Evolutionary conservation across 1,140 invertebrate genomes (phyloP).

Genomic region (Lepidurus couesii): DNA sequence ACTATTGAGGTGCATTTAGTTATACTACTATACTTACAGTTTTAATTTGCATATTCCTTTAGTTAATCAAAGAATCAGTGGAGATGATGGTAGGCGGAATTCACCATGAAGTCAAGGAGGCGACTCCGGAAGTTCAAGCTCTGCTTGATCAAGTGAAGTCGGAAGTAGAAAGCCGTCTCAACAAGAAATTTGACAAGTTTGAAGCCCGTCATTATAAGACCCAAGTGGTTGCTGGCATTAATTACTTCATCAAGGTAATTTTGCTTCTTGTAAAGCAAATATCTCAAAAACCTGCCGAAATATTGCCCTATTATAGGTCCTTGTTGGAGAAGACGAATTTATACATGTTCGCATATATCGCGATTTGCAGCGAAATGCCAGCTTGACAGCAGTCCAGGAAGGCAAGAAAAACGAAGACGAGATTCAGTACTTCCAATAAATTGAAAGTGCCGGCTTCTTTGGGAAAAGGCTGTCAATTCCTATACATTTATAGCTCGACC

Average conservation of each 20-base stretch:
- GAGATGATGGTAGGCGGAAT: conserved; percentile 30
- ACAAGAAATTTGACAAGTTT: conserved; percentile 26
- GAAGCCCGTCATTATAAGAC: conserved; percentile 26
- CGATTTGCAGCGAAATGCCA: conserved; percentile 29
- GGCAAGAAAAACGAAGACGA: conserved; percentile 31
- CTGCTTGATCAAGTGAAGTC: conserved; percentile 30
- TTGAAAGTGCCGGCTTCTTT: background rate
- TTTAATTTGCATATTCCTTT: too few species aligned
- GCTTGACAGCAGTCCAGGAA: conserved; percentile 27
- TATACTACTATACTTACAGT: too few species aligned
- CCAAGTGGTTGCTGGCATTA: conserved; percentile 31
- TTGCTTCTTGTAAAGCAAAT: background rate
- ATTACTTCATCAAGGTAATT: conserved; percentile 32
- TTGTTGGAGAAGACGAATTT: conserved; percentile 28
- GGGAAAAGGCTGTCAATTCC: background rate
- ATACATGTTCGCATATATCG: conserved; percentile 31
- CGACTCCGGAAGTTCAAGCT: conserved; percentile 27
- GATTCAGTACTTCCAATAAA: conserved; percentile 29
- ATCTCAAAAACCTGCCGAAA: background rate
- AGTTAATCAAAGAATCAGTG: too few species aligned
- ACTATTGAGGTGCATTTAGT: too few species aligned
- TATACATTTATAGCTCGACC: background rate
- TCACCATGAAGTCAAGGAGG: conserved; percentile 4
- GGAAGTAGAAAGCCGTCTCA: conserved; percentile 27
- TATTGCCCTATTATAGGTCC: background rate